Conservation (phyloP, 2,113 vertebrate species). For the Rhombomys opimus region DNA sequence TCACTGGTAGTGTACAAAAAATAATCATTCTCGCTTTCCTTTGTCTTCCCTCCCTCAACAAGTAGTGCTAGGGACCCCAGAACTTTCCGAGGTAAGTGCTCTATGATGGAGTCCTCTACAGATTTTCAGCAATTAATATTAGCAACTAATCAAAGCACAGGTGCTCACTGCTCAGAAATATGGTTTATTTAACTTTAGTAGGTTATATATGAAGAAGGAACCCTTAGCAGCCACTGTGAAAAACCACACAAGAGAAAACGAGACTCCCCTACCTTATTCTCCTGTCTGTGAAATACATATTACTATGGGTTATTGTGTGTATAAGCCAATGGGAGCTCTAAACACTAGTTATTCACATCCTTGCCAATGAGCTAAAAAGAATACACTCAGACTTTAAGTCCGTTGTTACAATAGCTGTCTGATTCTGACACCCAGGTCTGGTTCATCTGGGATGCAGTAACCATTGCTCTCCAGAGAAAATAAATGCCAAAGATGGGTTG, state of each 20-base stretch:
- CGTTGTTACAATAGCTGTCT: background rate
- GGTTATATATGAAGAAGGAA: background rate
- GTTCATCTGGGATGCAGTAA: conserved; percentile 44
- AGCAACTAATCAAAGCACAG: background rate
- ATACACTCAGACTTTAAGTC: background rate
- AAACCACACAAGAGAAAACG: too few relatives aligned
- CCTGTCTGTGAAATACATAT: background rate
- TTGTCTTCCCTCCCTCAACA: background rate
- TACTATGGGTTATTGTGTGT: background rate
- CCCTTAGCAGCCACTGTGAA: accelerated
- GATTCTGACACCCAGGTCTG: background rate
- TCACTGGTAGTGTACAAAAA: background rate
- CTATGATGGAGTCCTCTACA: background rate
- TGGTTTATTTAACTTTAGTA: background rate
- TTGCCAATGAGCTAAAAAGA: background rate
- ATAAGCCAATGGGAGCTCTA: background rate
- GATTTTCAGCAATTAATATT: background rate
- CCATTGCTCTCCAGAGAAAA: conserved; percentile 57
- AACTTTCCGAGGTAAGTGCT: background rate
- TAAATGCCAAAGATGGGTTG: conserved; percentile 32
- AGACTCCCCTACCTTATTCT: background rate
- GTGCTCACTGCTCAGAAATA: background rate
- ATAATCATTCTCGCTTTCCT: background rate
- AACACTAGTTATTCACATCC: background rate
- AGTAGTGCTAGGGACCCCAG: background rate